Evolutionary conservation across 2,797 vertebrate genomes (phyloP).

Genomic region (Malurus leucopterus): DNA sequence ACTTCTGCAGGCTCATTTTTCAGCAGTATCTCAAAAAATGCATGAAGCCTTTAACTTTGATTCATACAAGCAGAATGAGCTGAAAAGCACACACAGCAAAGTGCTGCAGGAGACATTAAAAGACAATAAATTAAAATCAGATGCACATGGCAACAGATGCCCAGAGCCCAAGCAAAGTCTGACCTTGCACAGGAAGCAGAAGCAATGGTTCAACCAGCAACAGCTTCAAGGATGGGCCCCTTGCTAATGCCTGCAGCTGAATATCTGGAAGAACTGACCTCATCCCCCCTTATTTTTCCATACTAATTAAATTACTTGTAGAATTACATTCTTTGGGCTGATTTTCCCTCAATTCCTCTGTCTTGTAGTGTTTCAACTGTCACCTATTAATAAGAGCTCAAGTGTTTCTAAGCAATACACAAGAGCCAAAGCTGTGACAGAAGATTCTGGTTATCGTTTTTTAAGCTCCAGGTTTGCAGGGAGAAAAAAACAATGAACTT

Average conservation of each 20-base stretch:
- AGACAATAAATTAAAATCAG: neutral
- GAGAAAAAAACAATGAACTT: neutral
- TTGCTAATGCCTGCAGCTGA: neutral
- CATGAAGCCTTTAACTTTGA: slow-evolving; percentile 16
- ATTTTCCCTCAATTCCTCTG: neutral
- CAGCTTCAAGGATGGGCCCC: neutral
- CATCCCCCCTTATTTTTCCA: neutral
- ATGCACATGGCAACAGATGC: neutral
- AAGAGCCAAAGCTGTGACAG: neutral
- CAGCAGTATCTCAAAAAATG: slow-evolving; percentile 13
- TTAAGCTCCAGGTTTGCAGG: neutral
- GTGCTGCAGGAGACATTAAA: neutral
- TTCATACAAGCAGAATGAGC: slow-evolving; percentile 44
- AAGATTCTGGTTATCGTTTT: neutral
- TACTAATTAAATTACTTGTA: neutral
- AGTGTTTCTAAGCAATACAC: neutral
- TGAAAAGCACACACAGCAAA: slow-evolving; percentile 44
- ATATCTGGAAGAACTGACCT: neutral
- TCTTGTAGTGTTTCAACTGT: neutral
- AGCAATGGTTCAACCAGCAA: slow-evolving; percentile 1
- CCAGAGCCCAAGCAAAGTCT: slow-evolving; percentile 15
- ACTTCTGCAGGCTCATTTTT: neutral
- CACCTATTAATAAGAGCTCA: neutral
- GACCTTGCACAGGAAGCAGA: slow-evolving; percentile 4
- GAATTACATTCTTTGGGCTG: neutral